phyloP scores from a whole-genome alignment of 2,888 invertebrate species.

The Phyllotreta cruciferae region DNA sequence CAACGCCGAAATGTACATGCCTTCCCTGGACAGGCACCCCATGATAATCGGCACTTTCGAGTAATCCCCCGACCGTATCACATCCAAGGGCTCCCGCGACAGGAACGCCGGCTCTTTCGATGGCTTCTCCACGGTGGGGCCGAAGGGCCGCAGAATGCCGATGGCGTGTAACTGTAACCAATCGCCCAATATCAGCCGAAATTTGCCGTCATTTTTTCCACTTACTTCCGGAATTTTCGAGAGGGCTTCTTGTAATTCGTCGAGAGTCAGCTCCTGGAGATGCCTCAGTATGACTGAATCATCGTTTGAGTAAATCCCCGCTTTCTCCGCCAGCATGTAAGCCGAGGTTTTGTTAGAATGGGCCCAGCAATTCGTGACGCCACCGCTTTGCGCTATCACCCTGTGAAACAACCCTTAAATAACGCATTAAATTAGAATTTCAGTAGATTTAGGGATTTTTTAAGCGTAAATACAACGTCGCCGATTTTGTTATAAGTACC shows the following conservation, averaged over 20 bases:
- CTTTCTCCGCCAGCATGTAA: slow-evolving; percentile 58
- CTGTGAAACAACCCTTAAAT: slow-evolving; percentile 53
- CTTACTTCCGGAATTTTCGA: slow-evolving; percentile 53
- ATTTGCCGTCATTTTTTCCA: too few species aligned
- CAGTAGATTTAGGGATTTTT: background rate
- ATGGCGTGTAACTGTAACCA: slow-evolving; percentile 33
- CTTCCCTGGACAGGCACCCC: slow-evolving; percentile 54
- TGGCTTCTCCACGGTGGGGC: slow-evolving; percentile 47
- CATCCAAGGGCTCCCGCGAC: slow-evolving; percentile 48
- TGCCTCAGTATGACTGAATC: slow-evolving; percentile 56
- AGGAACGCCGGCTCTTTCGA: slow-evolving; percentile 50
- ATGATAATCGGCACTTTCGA: slow-evolving; percentile 55
- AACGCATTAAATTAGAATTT: background rate
- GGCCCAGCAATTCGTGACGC: slow-evolving; percentile 51
- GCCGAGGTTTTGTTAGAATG: slow-evolving; percentile 19
- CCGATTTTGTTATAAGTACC: slow-evolving; percentile 48
- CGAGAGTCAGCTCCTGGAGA: slow-evolving; percentile 54
- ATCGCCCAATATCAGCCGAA: background rate
- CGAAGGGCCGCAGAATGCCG: slow-evolving; percentile 37
- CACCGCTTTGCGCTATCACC: slow-evolving; percentile 56
- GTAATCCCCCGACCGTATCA: slow-evolving; percentile 51
- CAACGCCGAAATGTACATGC: slow-evolving; percentile 44
- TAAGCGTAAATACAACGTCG: too few species aligned
- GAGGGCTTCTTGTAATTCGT: slow-evolving; percentile 54
- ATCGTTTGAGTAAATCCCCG: slow-evolving; percentile 48